Base-by-base conservation (phyloP, 2,888 invertebrate genomes). In the Cryptophagus acutangulus region DNA sequence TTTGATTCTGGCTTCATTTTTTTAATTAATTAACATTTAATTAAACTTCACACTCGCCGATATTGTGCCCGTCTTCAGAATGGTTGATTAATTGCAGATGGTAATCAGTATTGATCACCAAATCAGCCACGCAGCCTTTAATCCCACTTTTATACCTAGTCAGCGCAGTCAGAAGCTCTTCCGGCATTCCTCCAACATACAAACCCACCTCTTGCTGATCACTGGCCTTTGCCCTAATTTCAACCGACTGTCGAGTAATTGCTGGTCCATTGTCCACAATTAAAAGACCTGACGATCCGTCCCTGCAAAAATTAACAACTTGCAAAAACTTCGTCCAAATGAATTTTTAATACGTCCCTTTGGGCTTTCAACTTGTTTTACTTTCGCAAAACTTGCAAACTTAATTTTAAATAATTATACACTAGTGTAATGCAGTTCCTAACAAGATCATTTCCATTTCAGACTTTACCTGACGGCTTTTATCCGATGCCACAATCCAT, bases 211-310 rank as follows among this genome's bases (percentile, higher is more conserved):
- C 87, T 54, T 84, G 82, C 48, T 90, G 77, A 13, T 43, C 41
- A 6, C 42, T 38, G 3, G 50, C 45, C 35, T 45, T 48, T 13
- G 13, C 15, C 10, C 43, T 36, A 61, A 82, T 82, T 35, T 93
- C 93, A 1, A 90, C 90, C 8, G 92, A 86, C 54, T 84, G 81
- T 34, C 84, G 82, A 1, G 87, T 84, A 16, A 84, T 77, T 3
- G 87, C 82, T 36, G 86, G 84, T 37, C 87, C 80, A 31, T 87
- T 87, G 69, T 95, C 94, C n/a, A 95, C 87, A 57, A 88, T 84
- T 37, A 95, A 70, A 16, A 86, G 83, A 5, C 91, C 91, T 52
- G 87, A 84, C 69, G 87, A 88, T 54, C 86, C 82, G 64, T 87
- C 87, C 65, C 92, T 92, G 66, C 17, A 70, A 65, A 51, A 30